A percentile compares a stretch with the other conserved stretches of the same genome.
These are phyloP conservation scores for Harpagoxenus sublaevis DNA, from an alignment of 2,888 invertebrate genomes.

Conservation along the genomic window DNA sequence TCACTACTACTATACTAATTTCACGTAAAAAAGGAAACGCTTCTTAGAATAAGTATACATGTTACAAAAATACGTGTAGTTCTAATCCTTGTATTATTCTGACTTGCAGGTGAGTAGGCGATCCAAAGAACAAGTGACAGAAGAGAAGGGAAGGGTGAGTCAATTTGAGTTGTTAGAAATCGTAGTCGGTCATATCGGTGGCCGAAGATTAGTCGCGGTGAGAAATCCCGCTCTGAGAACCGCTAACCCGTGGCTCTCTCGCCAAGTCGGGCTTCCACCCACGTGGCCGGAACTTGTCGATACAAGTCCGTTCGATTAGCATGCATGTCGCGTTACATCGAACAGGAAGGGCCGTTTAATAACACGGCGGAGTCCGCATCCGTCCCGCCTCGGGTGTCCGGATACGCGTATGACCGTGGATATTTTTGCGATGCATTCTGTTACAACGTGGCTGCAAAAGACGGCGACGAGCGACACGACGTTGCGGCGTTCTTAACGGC, in stretches of 20 bases:
- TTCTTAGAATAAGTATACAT: background rate
- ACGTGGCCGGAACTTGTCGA: conserved; percentile 57
- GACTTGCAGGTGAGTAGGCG: conserved; percentile 84
- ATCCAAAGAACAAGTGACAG: conserved; percentile 79
- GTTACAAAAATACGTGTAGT: background rate
- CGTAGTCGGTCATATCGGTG: conserved; percentile 30
- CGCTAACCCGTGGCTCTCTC: conserved; percentile 9
- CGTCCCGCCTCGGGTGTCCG: conserved; percentile 54
- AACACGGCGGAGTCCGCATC: conserved; percentile 55
- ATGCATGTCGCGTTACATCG: conserved; percentile 62
- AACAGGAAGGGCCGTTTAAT: conserved; percentile 66
- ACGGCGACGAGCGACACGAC: background rate
- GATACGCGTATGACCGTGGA: conserved; percentile 23
- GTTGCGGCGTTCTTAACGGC: background rate
- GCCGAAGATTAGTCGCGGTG: background rate
- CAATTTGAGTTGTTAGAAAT: conserved; percentile 65
- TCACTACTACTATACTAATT: too few species aligned
- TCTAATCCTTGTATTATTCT: conserved; percentile 55
- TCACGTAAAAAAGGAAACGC: background rate
- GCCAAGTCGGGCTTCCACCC: conserved; percentile 51
- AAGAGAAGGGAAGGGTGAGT: conserved; percentile 81
- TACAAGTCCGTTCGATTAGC: conserved; percentile 61
- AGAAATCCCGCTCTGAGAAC: conserved; percentile 23
- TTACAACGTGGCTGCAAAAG: background rate
- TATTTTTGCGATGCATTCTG: conserved; percentile 20